Evolutionary conservation across 1,140 invertebrate genomes (phyloP).

Genomic region (Leptinotarsa texana): DNA sequence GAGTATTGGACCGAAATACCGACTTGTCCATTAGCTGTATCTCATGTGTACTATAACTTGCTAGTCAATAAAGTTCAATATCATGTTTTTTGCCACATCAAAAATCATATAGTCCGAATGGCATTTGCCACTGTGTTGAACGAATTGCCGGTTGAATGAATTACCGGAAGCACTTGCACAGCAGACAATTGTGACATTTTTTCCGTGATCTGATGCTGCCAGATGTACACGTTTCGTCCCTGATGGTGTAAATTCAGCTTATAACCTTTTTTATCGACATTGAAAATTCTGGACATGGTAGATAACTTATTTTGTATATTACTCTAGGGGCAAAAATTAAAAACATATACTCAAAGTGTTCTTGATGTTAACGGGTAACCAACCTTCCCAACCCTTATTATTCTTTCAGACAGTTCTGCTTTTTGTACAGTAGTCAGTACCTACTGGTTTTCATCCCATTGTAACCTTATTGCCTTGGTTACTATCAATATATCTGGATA

Average conservation of each 20-base stretch:
- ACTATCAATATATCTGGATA: background rate
- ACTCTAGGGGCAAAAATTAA: background rate
- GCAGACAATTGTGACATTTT: conserved; percentile 51
- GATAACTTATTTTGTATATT: background rate
- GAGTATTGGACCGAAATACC: conserved; percentile 38
- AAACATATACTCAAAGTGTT: background rate
- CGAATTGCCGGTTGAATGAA: conserved; percentile 51
- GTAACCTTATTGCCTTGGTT: background rate
- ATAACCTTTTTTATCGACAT: conserved; percentile 50
- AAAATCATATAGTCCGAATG: conserved; percentile 48
- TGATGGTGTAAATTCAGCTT: conserved; percentile 51
- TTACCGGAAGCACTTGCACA: conserved; percentile 51
- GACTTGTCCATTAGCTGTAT: conserved; percentile 55
- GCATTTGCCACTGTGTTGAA: conserved; percentile 51
- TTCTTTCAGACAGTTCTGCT: background rate
- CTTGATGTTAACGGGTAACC: background rate
- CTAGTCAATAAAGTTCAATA: background rate
- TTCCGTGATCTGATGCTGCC: conserved; percentile 46
- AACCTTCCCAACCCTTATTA: background rate
- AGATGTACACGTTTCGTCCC: conserved; percentile 46
- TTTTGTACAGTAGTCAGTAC: background rate
- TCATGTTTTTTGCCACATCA: conserved; percentile 28
- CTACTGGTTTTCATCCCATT: background rate
- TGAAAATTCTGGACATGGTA: conserved; percentile 41
- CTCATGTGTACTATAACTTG: conserved; percentile 52